A percentile compares a stretch with the other conserved stretches of the same genome.
Evolutionary conservation across 2,888 invertebrate genomes (phyloP).

Genomic region (Dolichomitus sp.): DNA sequence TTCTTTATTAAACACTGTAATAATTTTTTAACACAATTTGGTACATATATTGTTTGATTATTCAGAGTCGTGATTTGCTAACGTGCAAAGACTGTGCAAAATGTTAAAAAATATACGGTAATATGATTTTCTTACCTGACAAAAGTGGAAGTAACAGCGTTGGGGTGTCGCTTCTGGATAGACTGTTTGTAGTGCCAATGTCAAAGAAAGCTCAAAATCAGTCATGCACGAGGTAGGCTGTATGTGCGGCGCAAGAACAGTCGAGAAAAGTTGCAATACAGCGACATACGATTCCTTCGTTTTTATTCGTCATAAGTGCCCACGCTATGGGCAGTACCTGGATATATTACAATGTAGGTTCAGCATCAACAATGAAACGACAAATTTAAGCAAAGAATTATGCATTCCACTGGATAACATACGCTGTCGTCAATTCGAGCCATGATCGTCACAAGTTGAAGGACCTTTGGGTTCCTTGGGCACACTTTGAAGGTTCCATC

Average conservation of each 20-base stretch:
- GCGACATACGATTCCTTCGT: conserved; percentile 11
- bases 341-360: not conserved
- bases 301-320: conserved; percentile 33
- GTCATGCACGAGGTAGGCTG: conserved; percentile 16
- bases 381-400: not conserved
- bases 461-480: not conserved
- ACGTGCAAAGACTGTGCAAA: no score
- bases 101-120: no score
- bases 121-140: conserved; percentile 5
- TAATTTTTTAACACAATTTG: not conserved
- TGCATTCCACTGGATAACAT: not conserved
- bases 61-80: no score
- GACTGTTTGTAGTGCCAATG: not conserved
- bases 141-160: conserved; percentile 32
- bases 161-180: conserved; percentile 19
- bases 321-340: conserved; percentile 37
- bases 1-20: not conserved
- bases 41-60: no score
- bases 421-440: conserved; percentile 30
- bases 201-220: conserved; percentile 19
- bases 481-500: conserved; percentile 28
- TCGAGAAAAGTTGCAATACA: conserved; percentile 25
- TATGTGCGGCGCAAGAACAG: conserved; percentile 26
- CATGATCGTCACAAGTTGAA: conserved; percentile 32
- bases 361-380: not conserved